Percentiles rank a stretch among this genome's conserved stretches.
phyloP scores from a whole-genome alignment of 2,888 invertebrate genomes.

The Aproaerema taeniolella region DNA sequence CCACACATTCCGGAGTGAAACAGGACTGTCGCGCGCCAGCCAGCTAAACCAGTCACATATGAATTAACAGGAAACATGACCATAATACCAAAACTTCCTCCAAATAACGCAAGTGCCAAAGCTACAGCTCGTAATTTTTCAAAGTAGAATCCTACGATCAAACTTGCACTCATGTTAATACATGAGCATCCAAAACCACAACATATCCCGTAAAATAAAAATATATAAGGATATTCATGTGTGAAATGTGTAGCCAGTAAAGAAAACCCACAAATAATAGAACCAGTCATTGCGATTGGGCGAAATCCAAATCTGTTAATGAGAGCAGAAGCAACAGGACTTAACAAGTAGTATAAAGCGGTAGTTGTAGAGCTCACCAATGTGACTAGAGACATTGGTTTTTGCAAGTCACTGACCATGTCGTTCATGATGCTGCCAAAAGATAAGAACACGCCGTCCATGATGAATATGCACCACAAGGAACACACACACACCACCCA shows the following conservation, averaged over 20 bases:
- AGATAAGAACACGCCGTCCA: conserved; percentile 56
- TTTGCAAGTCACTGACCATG: conserved; percentile 42
- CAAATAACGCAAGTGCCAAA: conserved; percentile 46
- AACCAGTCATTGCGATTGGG: conserved; percentile 54
- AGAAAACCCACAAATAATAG: conserved; percentile 44
- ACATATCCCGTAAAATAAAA: conserved; percentile 49
- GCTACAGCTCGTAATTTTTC: conserved; percentile 55
- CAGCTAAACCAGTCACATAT: conserved; percentile 42
- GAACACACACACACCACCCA: conserved; percentile 57
- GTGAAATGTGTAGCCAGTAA: conserved; percentile 51
- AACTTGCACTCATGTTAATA: conserved; percentile 46
- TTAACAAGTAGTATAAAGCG: conserved; percentile 50
- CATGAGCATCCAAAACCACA: conserved; percentile 57
- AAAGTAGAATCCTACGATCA: conserved; percentile 68
- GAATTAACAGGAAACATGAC: too few species aligned
- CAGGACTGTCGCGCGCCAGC: conserved; percentile 54
- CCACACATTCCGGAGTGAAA: conserved; percentile 57
- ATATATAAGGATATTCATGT: conserved; percentile 35
- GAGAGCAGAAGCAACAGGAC: conserved; percentile 56
- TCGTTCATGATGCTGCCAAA: conserved; percentile 55
- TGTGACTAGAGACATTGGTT: conserved; percentile 41
- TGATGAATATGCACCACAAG: conserved; percentile 42
- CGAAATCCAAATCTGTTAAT: conserved; percentile 67
- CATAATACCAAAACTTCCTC: conserved; percentile 60
- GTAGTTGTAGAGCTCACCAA: conserved; percentile 56